These are phyloP conservation scores for Vesta saturnalis DNA, from an alignment of 2,888 invertebrate genomes.

Conservation along the genomic window DNA sequence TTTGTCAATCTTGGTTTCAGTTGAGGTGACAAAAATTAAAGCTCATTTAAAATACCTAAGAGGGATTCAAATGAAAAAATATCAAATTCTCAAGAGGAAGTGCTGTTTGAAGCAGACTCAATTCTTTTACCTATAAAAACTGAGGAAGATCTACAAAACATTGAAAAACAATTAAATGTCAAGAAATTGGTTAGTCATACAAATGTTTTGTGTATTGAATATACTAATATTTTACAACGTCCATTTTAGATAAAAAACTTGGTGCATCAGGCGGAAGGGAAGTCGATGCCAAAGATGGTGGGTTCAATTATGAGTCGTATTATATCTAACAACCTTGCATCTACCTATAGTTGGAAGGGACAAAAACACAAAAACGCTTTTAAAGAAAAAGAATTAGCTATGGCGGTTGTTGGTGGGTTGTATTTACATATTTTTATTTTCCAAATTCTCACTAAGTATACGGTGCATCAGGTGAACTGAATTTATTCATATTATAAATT, in stretches of 20 bases:
- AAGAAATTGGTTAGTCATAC: background rate
- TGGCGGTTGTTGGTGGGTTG: background rate
- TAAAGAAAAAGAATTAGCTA: background rate
- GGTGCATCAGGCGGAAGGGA: background rate
- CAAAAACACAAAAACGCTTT: background rate
- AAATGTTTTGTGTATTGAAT: background rate
- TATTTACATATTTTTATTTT: background rate
- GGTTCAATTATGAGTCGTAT: background rate
- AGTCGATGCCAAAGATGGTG: background rate
- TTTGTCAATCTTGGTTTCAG: too few species aligned
- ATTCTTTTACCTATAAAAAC: background rate
- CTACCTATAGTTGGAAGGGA: background rate
- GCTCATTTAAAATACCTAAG: background rate
- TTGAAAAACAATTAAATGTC: background rate
- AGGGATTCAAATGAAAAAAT: background rate
- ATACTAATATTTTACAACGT: background rate
- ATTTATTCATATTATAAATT: too few species aligned
- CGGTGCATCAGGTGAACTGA: too few species aligned
- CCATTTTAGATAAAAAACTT: background rate
- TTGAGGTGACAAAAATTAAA: slow-evolving; percentile 3
- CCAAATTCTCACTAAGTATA: background rate
- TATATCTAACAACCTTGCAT: background rate
- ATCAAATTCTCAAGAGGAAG: background rate
- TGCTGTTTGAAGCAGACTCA: background rate
- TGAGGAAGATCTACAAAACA: background rate